Evolutionary conservation across 2,797 vertebrate species (phyloP).

Genomic region (Margarornis squamiger): DNA sequence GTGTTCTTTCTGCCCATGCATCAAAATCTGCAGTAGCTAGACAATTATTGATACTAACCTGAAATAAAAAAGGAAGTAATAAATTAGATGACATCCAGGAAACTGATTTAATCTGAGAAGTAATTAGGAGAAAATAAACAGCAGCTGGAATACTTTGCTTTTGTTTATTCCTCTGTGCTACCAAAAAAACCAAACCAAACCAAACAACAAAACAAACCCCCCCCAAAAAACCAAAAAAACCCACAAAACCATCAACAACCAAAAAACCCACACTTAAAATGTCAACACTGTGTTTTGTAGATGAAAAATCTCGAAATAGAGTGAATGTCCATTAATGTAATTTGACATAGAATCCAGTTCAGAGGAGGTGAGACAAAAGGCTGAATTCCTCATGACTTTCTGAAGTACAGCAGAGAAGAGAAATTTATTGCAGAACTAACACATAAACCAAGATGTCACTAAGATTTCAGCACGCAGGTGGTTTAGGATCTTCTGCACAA

Average conservation of each 20-base stretch:
- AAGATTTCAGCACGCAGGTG: not conserved
- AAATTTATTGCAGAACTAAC: not conserved
- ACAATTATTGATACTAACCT: not conserved
- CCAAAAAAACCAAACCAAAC: not conserved
- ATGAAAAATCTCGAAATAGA: not conserved
- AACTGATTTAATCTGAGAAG: not conserved
- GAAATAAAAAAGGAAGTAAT: not conserved
- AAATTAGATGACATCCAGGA: not conserved
- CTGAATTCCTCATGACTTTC: not conserved
- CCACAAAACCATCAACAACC: not conserved
- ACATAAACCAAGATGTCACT: not conserved
- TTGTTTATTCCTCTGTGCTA: not conserved
- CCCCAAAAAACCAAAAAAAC: too few species aligned
- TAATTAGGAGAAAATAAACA: constrained; percentile 17
- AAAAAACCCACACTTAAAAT: not conserved
- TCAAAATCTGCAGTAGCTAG: not conserved
- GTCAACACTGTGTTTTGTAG: not conserved
- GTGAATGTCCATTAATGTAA: not conserved
- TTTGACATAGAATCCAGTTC: not conserved
- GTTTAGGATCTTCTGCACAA: not conserved
- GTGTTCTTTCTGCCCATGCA: not conserved
- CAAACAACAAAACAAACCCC: not conserved
- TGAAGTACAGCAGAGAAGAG: not conserved
- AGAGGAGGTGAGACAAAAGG: not conserved
- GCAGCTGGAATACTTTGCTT: not conserved